Conservation (phyloP, 2,888 invertebrate genomes). For the Drosophila anomalipes region DNA sequence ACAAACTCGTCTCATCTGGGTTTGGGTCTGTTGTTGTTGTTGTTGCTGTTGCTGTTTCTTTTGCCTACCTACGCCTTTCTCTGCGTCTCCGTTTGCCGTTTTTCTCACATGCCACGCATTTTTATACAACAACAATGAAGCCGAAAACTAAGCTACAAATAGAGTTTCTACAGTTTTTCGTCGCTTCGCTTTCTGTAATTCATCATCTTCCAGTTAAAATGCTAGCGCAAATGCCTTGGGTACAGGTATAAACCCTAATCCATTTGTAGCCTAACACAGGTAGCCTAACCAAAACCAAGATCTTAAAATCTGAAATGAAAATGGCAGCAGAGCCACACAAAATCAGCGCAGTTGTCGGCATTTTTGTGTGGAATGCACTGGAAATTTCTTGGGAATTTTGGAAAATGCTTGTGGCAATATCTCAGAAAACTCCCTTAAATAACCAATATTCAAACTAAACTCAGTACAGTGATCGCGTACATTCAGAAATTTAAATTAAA, state of each 20-base stretch:
- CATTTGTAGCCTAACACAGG: slow-evolving; percentile 56
- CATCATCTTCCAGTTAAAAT: slow-evolving; percentile 62
- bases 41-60: slow-evolving; percentile 19
- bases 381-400: slow-evolving; percentile 7
- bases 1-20: slow-evolving; percentile 54
- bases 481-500: neutral
- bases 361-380: slow-evolving; percentile 11
- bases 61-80: slow-evolving; percentile 58
- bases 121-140: slow-evolving; percentile 50
- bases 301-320: slow-evolving; percentile 3
- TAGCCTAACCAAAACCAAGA: slow-evolving; percentile 24
- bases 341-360: slow-evolving; percentile 11
- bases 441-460: neutral
- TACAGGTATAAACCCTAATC: slow-evolving; percentile 70
- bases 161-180: slow-evolving; percentile 34
- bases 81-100: slow-evolving; percentile 47
- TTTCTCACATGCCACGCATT: slow-evolving; percentile 75
- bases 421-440: neutral
- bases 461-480: neutral
- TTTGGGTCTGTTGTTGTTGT: slow-evolving; percentile 30
- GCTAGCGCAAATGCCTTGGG: slow-evolving; percentile 45
- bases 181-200: slow-evolving; percentile 67
- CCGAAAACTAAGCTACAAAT: slow-evolving; percentile 32
- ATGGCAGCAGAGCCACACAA: slow-evolving; percentile 15
- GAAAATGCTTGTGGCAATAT: neutral